Base-by-base conservation (phyloP, 2,797 vertebrate genomes). In the Arnoldichthys spilopterus region DNA sequence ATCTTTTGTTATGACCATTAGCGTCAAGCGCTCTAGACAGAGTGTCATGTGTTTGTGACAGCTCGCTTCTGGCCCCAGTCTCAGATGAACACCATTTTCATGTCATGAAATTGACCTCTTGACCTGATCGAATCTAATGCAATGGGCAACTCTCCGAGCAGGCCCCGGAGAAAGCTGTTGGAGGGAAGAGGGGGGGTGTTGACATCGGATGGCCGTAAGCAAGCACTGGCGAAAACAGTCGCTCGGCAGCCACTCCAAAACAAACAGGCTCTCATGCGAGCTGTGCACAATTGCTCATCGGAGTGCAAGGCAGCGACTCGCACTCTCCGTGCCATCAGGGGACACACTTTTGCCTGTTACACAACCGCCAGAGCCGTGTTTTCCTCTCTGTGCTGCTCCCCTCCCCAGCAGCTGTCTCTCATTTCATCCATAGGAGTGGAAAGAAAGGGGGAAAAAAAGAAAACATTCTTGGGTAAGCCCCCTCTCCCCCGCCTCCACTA, bases 401-500 rank as follows among this genome's bases (percentile, higher is more conserved):
- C 83, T 76, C 85, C 74, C 83, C 77, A 72, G 74, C 85, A 90
- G 89, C 90, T 90, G 89, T 87, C 86, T 86, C 79, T 76, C 79
- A 86, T 87, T 89, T 80, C 72, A 74, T 73, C 77, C n/a, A 12
- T 45, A 68, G 58, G 62, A 82, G 47, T 32, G 49, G 37, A 72
- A 66, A 76, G 68, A 69, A 67, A 0, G 1, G 12, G 4, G 32
- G 9, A 43, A 43, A 37, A 37, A 40, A 69, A 72, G 58, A 87
- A 85, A 83, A 76, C 74, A 54, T 71, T 80, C 40, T 76, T 54
- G 70, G 76, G 72, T 11, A 61, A 79, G 76, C 66, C 68, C 76
- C 74, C 64, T 58, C 64, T 30, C 22, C 24, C 32, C 34, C n/a
- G n/a, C 37, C 51, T 32, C 59, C 59, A 15, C 18, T 34, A 20